Evolutionary conservation across 2,113 vertebrate genomes (phyloP).

Genomic region (Emydura subglobosa): DNA sequence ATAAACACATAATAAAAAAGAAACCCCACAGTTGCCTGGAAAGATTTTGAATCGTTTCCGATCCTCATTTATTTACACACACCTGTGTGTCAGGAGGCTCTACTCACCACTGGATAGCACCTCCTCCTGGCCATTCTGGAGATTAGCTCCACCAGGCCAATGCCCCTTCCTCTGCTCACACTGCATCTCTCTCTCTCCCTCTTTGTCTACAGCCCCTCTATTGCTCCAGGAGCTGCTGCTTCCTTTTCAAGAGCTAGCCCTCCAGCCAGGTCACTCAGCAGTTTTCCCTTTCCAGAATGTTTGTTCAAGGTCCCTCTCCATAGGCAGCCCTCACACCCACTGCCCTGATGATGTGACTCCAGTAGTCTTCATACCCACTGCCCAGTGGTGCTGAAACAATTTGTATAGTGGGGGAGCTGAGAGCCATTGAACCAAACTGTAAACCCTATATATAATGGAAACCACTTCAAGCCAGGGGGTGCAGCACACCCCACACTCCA

Average conservation of each 20-base stretch:
- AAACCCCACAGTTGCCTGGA: not conserved
- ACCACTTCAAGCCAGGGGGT: too few species aligned
- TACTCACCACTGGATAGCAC: not conserved
- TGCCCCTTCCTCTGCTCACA: not conserved
- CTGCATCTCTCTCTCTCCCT: too few species aligned
- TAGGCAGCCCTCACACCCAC: not conserved
- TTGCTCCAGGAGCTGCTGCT: not conserved
- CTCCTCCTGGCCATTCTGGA: not conserved
- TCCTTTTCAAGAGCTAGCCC: not conserved
- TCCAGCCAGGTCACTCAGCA: not conserved
- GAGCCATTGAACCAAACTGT: too few species aligned
- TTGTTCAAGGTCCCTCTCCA: not conserved
- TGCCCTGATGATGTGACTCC: not conserved
- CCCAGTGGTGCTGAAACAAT: too few species aligned
- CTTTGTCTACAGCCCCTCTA: not conserved
- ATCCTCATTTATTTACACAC: not conserved
- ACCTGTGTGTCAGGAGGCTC: not conserved
- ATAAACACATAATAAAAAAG: not conserved
- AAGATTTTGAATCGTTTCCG: not conserved
- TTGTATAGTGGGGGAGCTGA: too few species aligned
- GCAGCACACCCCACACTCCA: too few species aligned
- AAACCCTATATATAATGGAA: too few species aligned
- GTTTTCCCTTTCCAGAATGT: not conserved
- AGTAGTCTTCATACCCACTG: not conserved
- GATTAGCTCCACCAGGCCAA: not conserved